Evolutionary conservation across 2,888 invertebrate genomes (phyloP).

Genomic region (Pelosia muscerda): DNA sequence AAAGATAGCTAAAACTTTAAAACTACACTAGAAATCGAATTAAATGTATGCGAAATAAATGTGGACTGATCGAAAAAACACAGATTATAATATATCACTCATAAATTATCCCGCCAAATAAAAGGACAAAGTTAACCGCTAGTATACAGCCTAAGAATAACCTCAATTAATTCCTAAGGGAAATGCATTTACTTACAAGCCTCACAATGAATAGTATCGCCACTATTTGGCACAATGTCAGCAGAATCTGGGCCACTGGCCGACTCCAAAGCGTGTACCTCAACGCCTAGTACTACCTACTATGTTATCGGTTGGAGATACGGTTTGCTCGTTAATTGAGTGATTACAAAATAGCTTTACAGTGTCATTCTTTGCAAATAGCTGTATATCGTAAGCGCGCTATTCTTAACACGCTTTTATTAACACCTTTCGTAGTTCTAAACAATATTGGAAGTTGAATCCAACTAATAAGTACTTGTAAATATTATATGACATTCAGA

Average conservation of each 20-base stretch:
- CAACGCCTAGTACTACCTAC: conserved; percentile 20
- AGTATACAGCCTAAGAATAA: conserved; percentile 14
- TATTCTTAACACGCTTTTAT: conserved; percentile 1
- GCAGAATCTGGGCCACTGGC: conserved; percentile 70
- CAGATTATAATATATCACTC: background rate
- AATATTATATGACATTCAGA: background rate
- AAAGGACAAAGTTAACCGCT: background rate
- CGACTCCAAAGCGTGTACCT: conserved; percentile 41
- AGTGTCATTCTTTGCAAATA: background rate
- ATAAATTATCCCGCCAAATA: background rate
- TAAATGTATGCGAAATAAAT: too few species aligned
- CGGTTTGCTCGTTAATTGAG: conserved; percentile 73
- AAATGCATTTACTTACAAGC: conserved; percentile 15
- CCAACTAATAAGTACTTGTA: background rate
- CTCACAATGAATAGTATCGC: conserved; percentile 21
- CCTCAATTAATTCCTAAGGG: conserved; percentile 16
- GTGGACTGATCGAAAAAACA: background rate
- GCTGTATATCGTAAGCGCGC: background rate
- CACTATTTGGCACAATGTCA: conserved; percentile 66
- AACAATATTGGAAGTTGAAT: background rate
- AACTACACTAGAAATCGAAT: background rate
- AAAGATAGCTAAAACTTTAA: too few species aligned
- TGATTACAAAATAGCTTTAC: conserved; percentile 70
- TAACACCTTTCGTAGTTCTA: background rate
- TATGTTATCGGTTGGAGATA: conserved; percentile 57